Evolutionary conservation across 1,140 invertebrate genomes (phyloP), one percentile per base, ranked within the genome.

Genomic region (Atta colombica): DNA sequence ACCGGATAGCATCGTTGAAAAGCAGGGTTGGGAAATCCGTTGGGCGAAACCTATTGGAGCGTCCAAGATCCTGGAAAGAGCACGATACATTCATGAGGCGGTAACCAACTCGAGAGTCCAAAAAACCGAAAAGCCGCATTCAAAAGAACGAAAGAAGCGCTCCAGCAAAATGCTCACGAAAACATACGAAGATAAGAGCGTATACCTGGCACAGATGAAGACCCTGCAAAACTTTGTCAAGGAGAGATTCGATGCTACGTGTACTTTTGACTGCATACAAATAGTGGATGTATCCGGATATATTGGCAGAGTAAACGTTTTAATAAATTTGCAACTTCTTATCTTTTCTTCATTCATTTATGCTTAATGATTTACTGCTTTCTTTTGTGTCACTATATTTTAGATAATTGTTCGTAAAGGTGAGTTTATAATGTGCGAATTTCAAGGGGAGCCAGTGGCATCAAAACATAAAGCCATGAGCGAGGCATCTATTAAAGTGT

Each of bases 21-120:
- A 85, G 35, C 85, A 93, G 28, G 89, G 93, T 16, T 95, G 95
- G 95, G 95, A 95, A 87, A 85, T 95, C 45, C 89, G 89, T 18
- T 95, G 95, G 95, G 94, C 95, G 10, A 95, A 95, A 60, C 95
- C 95, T 31, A 95, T 95, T 31, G 91, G 92, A 45, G 91, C 93
- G 0, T 88, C 92, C 8, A 95, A 95, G 87, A 82, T 89, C 28
- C 63, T 92, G 7, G 94, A 95, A 72, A 90, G 94, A 69, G 93
- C 94, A 71, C 86, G 89, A 58, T 92, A 92, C 21, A 95, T 95
- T 55, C 92, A 92, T 69, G 94, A 94, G 68, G 94, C 94, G 7
- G 69, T 89, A 28, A 66, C 87, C 16, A 78, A 75, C 16, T 61
- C 80, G 7, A 81, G 49, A 25, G 10, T n/a, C 0, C 18, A 61